Percentiles rank a stretch among this genome's conserved stretches.
Conservation (phyloP, 1,140 invertebrate genomes). For the Frieseomelitta varia region DNA sequence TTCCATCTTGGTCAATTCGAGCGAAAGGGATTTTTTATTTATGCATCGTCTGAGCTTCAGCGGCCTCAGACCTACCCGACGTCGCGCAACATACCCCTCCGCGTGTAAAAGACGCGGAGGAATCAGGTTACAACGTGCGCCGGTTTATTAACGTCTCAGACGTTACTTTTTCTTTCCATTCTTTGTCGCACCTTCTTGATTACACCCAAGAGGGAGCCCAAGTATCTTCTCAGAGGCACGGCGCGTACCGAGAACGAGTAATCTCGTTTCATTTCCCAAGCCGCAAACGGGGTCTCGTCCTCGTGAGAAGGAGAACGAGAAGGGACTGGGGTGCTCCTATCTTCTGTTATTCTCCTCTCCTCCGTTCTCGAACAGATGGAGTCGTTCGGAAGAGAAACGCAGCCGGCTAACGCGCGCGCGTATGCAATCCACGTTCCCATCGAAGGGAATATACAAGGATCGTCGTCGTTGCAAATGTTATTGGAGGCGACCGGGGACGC, state of each 20-base stretch:
- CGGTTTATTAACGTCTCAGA: not conserved
- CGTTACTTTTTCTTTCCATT: too few relatives aligned
- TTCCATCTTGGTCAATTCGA: not conserved
- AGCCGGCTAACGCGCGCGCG: not conserved
- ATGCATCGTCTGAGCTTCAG: constrained; percentile 42
- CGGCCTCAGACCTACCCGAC: not conserved
- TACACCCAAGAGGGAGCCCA: not conserved
- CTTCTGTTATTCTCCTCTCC: not conserved
- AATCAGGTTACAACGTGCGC: not conserved
- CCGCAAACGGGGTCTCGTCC: too few relatives aligned
- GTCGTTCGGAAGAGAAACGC: not conserved
- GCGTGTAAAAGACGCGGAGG: not conserved
- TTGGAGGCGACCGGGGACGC: constrained; percentile 10
- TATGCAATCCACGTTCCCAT: constrained; percentile 64
- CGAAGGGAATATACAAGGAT: constrained; percentile 47
- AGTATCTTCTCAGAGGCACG: not conserved
- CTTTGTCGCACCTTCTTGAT: not conserved
- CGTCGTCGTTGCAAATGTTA: constrained; percentile 51
- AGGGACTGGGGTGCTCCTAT: not conserved
- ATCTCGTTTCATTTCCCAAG: not conserved
- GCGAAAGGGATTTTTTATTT: constrained; percentile 46
- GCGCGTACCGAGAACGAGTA: too few relatives aligned
- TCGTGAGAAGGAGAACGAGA: not conserved
- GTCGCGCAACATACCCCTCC: not conserved
- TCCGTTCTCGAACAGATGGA: constrained; percentile 1